Evolutionary conservation across 2,888 invertebrate genomes (phyloP).

Genomic region (Linyphia triangularis): DNA sequence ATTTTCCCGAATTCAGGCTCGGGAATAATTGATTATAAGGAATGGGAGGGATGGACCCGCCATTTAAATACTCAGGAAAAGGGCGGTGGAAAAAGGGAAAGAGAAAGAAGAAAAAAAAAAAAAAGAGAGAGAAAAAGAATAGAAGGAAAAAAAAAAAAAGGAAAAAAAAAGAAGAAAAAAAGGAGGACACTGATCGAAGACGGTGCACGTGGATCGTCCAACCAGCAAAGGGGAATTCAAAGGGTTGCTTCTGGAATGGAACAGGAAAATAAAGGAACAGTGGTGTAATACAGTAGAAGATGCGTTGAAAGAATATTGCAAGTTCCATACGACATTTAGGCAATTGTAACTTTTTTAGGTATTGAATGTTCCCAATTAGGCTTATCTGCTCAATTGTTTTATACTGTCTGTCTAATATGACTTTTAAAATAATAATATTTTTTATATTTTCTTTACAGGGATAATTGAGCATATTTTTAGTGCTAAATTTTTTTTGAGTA

Average conservation of each 20-base stretch:
- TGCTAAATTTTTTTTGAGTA: too few species aligned
- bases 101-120: slow-evolving; percentile 4
- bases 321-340: too few species aligned
- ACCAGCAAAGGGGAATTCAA: slow-evolving; percentile 42
- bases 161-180: not conserved
- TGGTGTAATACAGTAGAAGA: slow-evolving; percentile 32
- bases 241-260: slow-evolving; percentile 35
- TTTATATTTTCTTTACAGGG: too few species aligned
- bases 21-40: slow-evolving; percentile 47
- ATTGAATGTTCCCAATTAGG: too few species aligned
- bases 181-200: slow-evolving; percentile 26
- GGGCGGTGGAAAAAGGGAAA: slow-evolving; percentile 38
- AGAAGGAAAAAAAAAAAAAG: not conserved
- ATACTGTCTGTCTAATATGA: too few species aligned
- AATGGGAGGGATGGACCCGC: slow-evolving; percentile 14
- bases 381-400: too few species aligned
- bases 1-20: slow-evolving; percentile 3
- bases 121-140: not conserved
- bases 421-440: too few species aligned
- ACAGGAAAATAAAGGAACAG: not conserved
- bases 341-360: too few species aligned
- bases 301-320: not conserved
- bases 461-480: too few species aligned
- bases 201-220: slow-evolving; percentile 28
- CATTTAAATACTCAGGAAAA: slow-evolving; percentile 53